Evolutionary conservation across 2,797 vertebrate species (phyloP).

Genomic region (Myotis vivesi): DNA sequence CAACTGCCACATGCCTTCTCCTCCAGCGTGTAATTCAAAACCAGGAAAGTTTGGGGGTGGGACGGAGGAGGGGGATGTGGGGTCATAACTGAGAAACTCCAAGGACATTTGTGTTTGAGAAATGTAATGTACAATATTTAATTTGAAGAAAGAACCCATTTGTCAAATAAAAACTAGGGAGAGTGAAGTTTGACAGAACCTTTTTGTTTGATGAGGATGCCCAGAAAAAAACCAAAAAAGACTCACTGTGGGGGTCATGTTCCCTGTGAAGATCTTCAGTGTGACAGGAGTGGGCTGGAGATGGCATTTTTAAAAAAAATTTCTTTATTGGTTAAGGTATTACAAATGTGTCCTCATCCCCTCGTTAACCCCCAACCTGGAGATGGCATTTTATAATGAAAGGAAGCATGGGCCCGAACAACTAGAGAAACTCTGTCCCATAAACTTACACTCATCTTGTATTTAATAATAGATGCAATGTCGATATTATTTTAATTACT

Average conservation of each 20-base stretch:
- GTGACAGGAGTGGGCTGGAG: background rate
- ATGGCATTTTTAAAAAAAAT: background rate
- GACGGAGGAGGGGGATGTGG: rapidly evolving
- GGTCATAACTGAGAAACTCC: background rate
- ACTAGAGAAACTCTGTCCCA: background rate
- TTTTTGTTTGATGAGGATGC: background rate
- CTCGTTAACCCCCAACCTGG: background rate
- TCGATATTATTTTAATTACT: constrained; percentile 28
- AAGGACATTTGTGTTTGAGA: background rate
- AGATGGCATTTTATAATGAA: background rate
- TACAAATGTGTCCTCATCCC: no score
- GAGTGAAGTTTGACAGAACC: background rate
- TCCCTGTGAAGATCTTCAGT: background rate
- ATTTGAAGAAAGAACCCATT: constrained; percentile 8
- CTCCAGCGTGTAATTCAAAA: constrained; percentile 33
- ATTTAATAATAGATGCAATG: background rate
- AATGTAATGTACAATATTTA: constrained; percentile 36
- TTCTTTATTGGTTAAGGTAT: no score
- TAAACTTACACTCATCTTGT: background rate
- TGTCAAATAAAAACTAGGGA: background rate
- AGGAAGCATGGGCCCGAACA: background rate
- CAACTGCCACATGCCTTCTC: background rate
- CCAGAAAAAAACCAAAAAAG: background rate
- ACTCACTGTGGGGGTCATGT: background rate
- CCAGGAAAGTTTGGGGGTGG: background rate